Percentiles rank a stretch among this genome's conserved stretches.
These are phyloP conservation scores for Lithophane leautieri DNA, from an alignment of 2,888 invertebrate genomes.

Conservation along the genomic window DNA sequence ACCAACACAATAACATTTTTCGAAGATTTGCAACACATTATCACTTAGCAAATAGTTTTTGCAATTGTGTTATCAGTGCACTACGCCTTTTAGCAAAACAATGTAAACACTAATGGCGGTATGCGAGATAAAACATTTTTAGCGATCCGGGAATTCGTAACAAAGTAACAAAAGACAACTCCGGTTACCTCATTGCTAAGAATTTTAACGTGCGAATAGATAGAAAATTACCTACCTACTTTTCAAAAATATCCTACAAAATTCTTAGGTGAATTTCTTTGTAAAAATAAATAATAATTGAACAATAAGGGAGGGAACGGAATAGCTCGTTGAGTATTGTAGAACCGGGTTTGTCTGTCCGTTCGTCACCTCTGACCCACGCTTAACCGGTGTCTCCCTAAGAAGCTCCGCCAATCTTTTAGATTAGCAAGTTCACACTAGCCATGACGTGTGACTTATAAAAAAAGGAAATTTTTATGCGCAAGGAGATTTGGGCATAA, in stretches of 20 bases:
- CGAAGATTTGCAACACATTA: constrained; percentile 58
- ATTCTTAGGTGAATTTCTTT: constrained; percentile 53
- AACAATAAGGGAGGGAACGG: constrained; percentile 61
- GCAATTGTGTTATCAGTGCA: constrained; percentile 48
- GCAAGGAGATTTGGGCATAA: not conserved
- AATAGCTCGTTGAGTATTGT: constrained; percentile 67
- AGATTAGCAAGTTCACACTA: constrained; percentile 78
- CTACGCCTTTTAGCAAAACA: constrained; percentile 44
- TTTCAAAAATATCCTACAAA: constrained; percentile 57
- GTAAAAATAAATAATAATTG: constrained; percentile 59
- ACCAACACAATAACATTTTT: constrained; percentile 61
- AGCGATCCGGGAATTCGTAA: constrained; percentile 51
- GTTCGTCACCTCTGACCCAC: constrained; percentile 89
- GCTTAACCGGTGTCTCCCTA: constrained; percentile 81
- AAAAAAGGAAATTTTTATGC: not conserved
- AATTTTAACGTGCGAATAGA: constrained; percentile 54
- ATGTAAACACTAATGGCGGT: constrained; percentile 58
- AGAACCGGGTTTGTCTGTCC: constrained; percentile 82
- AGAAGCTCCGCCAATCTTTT: constrained; percentile 74
- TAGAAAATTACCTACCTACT: constrained; percentile 46
- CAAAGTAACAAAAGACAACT: constrained; percentile 50
- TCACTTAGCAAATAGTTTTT: constrained; percentile 47
- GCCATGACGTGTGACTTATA: constrained; percentile 64
- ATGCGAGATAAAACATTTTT: constrained; percentile 66
- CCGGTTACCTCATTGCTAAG: constrained; percentile 51